These are phyloP conservation scores for Pachypsylla venusta DNA, from an alignment of 1,140 invertebrate genomes.

Conservation along the genomic window DNA sequence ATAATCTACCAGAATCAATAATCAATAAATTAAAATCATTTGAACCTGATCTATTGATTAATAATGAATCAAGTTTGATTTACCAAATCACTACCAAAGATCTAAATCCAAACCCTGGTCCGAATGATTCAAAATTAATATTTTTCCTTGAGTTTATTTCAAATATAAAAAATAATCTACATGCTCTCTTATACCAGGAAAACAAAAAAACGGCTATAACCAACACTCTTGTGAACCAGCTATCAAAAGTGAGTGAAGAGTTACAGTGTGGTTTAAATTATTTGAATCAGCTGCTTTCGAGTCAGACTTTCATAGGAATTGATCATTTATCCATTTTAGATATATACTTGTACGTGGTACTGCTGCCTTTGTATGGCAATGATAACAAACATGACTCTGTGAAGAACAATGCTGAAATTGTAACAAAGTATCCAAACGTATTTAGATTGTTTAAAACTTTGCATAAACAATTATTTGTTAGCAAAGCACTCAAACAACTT, in stretches of 20 bases:
- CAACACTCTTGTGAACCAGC: background rate
- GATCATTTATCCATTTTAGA: background rate
- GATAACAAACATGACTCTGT: too few species aligned
- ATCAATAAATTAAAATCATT: too few species aligned
- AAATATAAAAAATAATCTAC: background rate
- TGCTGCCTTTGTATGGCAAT: background rate
- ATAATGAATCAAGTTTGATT: background rate
- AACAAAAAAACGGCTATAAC: background rate
- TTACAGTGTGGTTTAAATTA: background rate
- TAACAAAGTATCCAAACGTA: background rate
- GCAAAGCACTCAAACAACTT: too few species aligned
- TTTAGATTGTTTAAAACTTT: background rate
- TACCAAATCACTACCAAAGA: background rate
- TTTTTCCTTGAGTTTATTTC: background rate
- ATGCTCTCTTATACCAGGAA: background rate
- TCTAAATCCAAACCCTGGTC: background rate
- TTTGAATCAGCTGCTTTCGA: background rate
- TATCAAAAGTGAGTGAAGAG: background rate
- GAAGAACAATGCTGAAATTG: background rate
- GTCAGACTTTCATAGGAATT: background rate
- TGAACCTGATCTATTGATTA: too few species aligned
- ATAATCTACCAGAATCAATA: too few species aligned
- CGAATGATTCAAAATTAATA: background rate
- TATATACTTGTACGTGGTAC: background rate
- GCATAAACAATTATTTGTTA: background rate